Evolutionary conservation across 2,888 invertebrate genomes (phyloP), one percentile per base, ranked within the genome.

Genomic region (Corythucha ciliata): DNA sequence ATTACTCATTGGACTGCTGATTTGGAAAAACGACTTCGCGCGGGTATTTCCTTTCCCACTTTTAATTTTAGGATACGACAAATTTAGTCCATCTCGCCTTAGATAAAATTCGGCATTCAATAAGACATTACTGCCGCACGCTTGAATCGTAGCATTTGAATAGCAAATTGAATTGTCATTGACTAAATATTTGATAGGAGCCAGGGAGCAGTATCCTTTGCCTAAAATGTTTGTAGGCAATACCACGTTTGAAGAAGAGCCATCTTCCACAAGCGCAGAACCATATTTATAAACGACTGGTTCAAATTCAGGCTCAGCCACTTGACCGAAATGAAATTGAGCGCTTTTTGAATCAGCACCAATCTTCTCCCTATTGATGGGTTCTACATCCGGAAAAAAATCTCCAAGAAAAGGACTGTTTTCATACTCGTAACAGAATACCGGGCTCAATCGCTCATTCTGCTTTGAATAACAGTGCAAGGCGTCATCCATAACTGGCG

Each of bases 401-500:
- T 25, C 40, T 16, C 56, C 56, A 6, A 56, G 20, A 20, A 48
- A 56, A 4, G 56, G 56, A 20, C 49, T 55, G 34, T 55, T 55
- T 21, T 44, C 33, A 22, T 44, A 20, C 33, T 55, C 52, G 36
- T 52, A 52, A 29, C 55, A 55, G 3, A 55, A 32, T 12, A 53
- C 21, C 4, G 52, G 52, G 36, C 40, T 34, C 14, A 54, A n/a
- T 20, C 18, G n/a, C 6, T 42, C 33, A 8, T 8, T 10, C 16
- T 44, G 37, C 4, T 40, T 22, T n/a, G 18, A 33, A 24, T 45
- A 26, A 32, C 51, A 51, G 21, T 27, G 46, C n/a, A 20, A 27
- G 3, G 51, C 29, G 26, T 51, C n/a, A n/a, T n/a, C n/a, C n/a
- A n/a, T n/a, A n/a, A n/a, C n/a, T n/a, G n/a, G n/a, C n/a, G n/a